Base-by-base conservation (phyloP, 2,888 invertebrate species). In the Nomada fabriciana region DNA sequence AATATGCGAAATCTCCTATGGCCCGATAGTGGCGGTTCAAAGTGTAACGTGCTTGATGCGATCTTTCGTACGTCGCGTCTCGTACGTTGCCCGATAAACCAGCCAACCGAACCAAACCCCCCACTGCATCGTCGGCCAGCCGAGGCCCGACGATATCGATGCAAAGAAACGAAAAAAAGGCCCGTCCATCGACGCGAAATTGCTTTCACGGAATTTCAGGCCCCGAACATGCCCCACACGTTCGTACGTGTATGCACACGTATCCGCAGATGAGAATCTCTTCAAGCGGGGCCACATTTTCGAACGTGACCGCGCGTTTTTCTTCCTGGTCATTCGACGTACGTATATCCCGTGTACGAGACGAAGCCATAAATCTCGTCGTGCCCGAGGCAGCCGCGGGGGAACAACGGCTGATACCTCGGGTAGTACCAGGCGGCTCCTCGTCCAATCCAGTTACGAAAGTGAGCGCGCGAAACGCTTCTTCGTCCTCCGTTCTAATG, bases 321-420 rank as follows among this genome's bases (percentile, higher is more conserved):
- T 88, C 86, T 88, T 88, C 88, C 88, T 86, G 85, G 78, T 86
- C 83, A 81, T 65, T 74, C 60, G 76, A 78, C 63, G 85, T 71
- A 68, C 63, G 73, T 47, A 75, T 74, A 20, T 53, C 20, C 74
- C 77, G 75, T 85, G 80, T 85, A 73, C 74, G 80, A 86, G 82
- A 70, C 82, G 88, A 87, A 88, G 88, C 86, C 88, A 88, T 88
- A 88, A 88, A 86, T 88, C 87, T 86, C 77, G 52, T 65, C 80
- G 67, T 80, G 83, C 76, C 69, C 76, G 63, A 82, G 84, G 57
- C 79, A 77, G 75, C 11, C 36, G 36, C 25, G 25, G 7, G 15
- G 5, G 25, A 18, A 52, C 52, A 15, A 18, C 64, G 7, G 52
- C 80, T 63, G 80, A 88, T 79, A 68, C 80, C 68, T 71, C 71